Evolutionary conservation across 2,888 invertebrate genomes (phyloP).

Genomic region (Lycia hirtaria): DNA sequence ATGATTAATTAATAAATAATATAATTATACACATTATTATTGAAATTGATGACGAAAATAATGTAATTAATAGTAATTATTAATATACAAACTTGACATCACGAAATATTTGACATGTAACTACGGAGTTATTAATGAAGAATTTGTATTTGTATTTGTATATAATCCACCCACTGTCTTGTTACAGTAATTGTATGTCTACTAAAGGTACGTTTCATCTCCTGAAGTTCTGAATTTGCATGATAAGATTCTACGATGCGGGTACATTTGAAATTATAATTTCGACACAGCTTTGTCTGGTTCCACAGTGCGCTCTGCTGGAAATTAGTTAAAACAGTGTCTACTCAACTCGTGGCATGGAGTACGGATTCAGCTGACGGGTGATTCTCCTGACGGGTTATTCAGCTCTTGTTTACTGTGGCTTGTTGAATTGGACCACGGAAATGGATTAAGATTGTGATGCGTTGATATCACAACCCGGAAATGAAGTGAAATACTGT

Average conservation of each 20-base stretch:
- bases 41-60: too few relatives aligned
- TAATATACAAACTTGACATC: too few relatives aligned
- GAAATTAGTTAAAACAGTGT: constrained; percentile 41
- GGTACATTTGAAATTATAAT: constrained; percentile 58
- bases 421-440: constrained; percentile 6
- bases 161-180: not conserved
- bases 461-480: not conserved
- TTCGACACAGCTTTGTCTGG: constrained; percentile 44
- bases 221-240: constrained; percentile 35
- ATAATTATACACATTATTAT: too few relatives aligned
- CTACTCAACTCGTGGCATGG: constrained; percentile 13
- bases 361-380: constrained; percentile 1
- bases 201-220: constrained; percentile 16
- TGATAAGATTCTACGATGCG: constrained; percentile 34
- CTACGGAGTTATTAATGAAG: too few relatives aligned
- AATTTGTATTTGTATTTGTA: too few relatives aligned
- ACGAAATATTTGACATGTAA: too few relatives aligned
- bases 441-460: not conserved
- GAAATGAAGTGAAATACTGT: not conserved
- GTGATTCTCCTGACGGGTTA: constrained; percentile 2
- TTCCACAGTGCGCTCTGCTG: constrained; percentile 37
- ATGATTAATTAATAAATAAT: too few relatives aligned
- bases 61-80: too few relatives aligned
- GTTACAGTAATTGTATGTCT: constrained; percentile 2
- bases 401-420: constrained; percentile 15